Base-by-base conservation (phyloP, 2,888 invertebrate species). In the Lithophane ornitopus region DNA sequence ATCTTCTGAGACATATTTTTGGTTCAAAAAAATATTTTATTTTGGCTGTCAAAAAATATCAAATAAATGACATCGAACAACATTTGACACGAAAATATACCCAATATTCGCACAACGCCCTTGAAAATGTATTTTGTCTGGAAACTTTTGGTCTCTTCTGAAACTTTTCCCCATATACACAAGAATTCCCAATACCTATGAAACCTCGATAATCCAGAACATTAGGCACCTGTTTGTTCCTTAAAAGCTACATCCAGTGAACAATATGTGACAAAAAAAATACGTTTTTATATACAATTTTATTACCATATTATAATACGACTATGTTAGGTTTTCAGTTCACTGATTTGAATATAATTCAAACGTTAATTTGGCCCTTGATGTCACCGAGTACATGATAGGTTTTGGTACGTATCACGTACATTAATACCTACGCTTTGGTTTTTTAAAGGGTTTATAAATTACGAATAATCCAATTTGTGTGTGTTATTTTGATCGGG, bases 261-360 rank as follows among this genome's bases (percentile, higher is more conserved):
- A 77, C 69, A 83, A 78, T 62, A 75, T 81, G 66, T 76, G 46
- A 66, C 46, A 22, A 22, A 26, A 46, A 46, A 82, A 82, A 70
- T 72, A 81, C 58, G n/a, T 52, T 81, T 80, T 81, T 69, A 62
- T 56, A 66, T 66, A 69, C n/a, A 61, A 2, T 81, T 85, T 85
- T 76, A 82, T 76, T 76, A 73, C 59, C 66, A 19, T 71, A 71
- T 61, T 74, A 52, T 68, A 56, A 77, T 69, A 69, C 65, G 59
- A 81, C 74, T 79, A 59, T 82, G 78, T 80, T 66, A 72, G 76
- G 72, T 80, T 84, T 74, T 65, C 89, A 76, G 87, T 74, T 81
- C 89, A 89, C 62, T 89, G 89, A 72, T 39, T 82, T 77, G 87
- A 78, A 85, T 80, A 76, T 80, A 81, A 87, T 87, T 78, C 82